These are phyloP conservation scores for Leuciscus idus DNA, from an alignment of 2,113 vertebrate species.

Conservation along the genomic window DNA sequence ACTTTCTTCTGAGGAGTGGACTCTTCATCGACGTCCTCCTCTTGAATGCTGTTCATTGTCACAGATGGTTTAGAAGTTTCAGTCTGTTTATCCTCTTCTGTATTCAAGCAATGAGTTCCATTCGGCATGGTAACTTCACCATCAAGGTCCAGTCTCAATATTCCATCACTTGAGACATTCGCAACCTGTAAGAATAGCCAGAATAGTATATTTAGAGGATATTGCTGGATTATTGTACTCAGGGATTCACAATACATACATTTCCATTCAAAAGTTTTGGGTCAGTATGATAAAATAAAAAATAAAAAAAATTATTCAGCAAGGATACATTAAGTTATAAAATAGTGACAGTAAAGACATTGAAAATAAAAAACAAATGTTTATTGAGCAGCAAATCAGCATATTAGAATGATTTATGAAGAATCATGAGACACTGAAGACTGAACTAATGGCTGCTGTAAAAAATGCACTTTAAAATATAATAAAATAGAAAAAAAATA, in stretches of 20 bases:
- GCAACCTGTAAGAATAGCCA: conserved; percentile 77
- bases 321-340: background rate
- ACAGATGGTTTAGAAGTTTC: conserved; percentile 29
- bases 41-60: conserved; percentile 21
- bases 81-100: conserved; percentile 54
- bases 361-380: background rate
- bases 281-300: too few species aligned
- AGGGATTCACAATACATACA: background rate
- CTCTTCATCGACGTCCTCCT: conserved; percentile 26
- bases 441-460: background rate
- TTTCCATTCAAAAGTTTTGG: too few species aligned
- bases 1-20: conserved; percentile 64
- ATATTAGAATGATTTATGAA: background rate
- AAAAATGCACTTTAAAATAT: background rate
- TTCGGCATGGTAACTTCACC: conserved; percentile 72
- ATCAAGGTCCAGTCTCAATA: conserved; percentile 85
- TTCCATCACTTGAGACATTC: conserved; percentile 82
- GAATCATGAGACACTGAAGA: background rate
- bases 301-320: background rate
- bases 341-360: background rate
- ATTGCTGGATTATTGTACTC: background rate
- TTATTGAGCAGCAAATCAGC: background rate
- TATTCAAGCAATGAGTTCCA: conserved; percentile 61
- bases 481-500: background rate
- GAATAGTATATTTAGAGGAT: background rate